Conservation (phyloP, 2,888 invertebrate species). For the Rhagonycha lutea region DNA sequence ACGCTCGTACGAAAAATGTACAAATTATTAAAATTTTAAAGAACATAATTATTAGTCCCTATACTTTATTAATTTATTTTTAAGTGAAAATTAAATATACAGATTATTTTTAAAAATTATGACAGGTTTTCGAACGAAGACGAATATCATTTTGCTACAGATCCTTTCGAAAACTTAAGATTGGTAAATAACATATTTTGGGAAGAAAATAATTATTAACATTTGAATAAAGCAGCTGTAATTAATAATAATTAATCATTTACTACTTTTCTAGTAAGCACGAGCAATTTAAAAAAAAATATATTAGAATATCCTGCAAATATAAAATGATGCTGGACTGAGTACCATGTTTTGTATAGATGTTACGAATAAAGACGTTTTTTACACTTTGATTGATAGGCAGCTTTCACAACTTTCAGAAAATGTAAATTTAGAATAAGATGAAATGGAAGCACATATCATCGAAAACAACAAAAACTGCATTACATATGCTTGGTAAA, state of each 20-base stretch:
- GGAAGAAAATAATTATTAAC: too few species aligned
- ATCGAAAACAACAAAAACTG: background rate
- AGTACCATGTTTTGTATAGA: background rate
- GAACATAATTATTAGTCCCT: too few species aligned
- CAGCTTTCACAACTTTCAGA: background rate
- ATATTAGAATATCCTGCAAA: background rate
- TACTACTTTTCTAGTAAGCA: background rate
- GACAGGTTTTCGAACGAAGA: too few species aligned
- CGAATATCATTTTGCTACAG: too few species aligned
- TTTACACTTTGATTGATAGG: slow-evolving; percentile 2
- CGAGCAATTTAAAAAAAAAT: background rate
- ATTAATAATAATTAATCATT: background rate
- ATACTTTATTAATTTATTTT: too few species aligned
- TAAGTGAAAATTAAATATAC: too few species aligned
- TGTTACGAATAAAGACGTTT: slow-evolving; percentile 1
- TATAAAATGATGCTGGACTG: background rate
- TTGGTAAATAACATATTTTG: too few species aligned
- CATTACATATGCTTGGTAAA: background rate
- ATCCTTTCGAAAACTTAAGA: too few species aligned
- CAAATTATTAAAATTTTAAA: too few species aligned
- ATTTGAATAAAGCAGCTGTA: too few species aligned
- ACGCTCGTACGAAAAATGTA: too few species aligned
- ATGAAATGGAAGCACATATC: background rate
- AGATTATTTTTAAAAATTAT: too few species aligned
- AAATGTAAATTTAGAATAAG: background rate